Conservation (phyloP, 2,797 vertebrate genomes). For the Megalops cyprinoides region DNA sequence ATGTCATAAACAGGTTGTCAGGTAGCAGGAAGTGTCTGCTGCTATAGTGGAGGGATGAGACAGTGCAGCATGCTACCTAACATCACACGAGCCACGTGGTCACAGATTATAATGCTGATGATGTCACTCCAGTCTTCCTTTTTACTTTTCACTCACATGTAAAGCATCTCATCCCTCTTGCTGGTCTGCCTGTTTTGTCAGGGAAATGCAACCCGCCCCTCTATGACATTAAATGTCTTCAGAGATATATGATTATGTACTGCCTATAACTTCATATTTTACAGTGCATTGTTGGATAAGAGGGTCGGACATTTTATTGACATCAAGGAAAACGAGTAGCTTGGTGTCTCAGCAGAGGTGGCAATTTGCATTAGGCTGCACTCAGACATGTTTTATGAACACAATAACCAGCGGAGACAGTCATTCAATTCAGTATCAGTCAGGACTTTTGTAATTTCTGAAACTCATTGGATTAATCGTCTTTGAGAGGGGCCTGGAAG, state of each 20-base stretch:
- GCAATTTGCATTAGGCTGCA: slow-evolving; percentile 54
- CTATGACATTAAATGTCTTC: not conserved
- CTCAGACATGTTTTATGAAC: slow-evolving; percentile 51
- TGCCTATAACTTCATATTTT: too few species aligned
- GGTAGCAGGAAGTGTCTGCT: too few species aligned
- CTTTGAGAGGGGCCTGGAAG: slow-evolving; percentile 51
- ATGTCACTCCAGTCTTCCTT: not conserved
- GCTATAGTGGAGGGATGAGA: not conserved
- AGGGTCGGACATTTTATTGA: too few species aligned
- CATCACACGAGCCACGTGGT: not conserved
- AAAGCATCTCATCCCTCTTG: not conserved
- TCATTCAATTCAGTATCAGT: slow-evolving; percentile 55
- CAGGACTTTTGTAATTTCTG: slow-evolving; percentile 55
- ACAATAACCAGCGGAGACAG: slow-evolving; percentile 43
- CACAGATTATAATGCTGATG: not conserved
- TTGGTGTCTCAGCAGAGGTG: slow-evolving; percentile 52
- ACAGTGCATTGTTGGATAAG: too few species aligned
- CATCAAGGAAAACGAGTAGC: not conserved
- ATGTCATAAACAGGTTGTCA: too few species aligned
- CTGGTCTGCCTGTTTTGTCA: not conserved
- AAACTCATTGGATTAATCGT: slow-evolving; percentile 56
- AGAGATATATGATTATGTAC: not conserved
- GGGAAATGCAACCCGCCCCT: not conserved
- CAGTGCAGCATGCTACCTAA: not conserved
- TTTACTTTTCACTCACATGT: not conserved